Conservation (phyloP, 2,888 invertebrate genomes). For the Auanema freiburgensis region DNA sequence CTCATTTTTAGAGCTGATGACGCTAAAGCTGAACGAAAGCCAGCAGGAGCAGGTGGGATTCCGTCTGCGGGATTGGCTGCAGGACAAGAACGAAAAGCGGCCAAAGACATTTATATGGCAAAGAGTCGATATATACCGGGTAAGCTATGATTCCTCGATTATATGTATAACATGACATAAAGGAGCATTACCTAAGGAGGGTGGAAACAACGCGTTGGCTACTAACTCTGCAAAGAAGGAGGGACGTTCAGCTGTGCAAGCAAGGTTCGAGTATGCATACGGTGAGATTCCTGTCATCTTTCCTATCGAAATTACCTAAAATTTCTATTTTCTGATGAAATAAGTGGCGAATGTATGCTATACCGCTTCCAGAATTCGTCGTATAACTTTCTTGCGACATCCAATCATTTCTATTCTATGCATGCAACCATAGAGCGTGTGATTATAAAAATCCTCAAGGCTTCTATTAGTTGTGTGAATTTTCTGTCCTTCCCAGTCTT, state of each 20-base stretch:
- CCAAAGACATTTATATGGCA: slow-evolving; percentile 79
- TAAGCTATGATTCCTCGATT: slow-evolving; percentile 11
- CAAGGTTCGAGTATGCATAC: slow-evolving; percentile 64
- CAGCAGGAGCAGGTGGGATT: neutral
- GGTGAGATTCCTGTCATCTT: slow-evolving; percentile 40
- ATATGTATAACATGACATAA: slow-evolving; percentile 8
- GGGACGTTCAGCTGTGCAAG: slow-evolving; percentile 55
- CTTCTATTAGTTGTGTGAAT: too few species aligned
- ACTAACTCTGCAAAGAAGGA: slow-evolving; percentile 29
- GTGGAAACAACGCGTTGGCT: slow-evolving; percentile 28
- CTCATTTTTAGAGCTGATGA: slow-evolving; percentile 22
- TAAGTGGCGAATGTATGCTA: too few species aligned
- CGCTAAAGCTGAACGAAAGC: slow-evolving; percentile 5
- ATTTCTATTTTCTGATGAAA: neutral
- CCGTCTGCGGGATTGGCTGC: neutral
- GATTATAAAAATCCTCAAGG: too few species aligned
- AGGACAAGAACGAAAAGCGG: slow-evolving; percentile 53
- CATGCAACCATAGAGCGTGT: too few species aligned
- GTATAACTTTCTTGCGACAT: too few species aligned
- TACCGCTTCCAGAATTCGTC: too few species aligned
- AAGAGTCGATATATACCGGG: slow-evolving; percentile 81
- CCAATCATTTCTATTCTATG: too few species aligned
- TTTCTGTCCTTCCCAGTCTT: too few species aligned
- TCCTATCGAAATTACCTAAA: neutral
- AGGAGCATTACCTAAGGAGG: slow-evolving; percentile 38